Percentiles rank a stretch among this genome's conserved stretches.
Conservation (phyloP, 2,888 invertebrate species). For the Gibbula magus region DNA sequence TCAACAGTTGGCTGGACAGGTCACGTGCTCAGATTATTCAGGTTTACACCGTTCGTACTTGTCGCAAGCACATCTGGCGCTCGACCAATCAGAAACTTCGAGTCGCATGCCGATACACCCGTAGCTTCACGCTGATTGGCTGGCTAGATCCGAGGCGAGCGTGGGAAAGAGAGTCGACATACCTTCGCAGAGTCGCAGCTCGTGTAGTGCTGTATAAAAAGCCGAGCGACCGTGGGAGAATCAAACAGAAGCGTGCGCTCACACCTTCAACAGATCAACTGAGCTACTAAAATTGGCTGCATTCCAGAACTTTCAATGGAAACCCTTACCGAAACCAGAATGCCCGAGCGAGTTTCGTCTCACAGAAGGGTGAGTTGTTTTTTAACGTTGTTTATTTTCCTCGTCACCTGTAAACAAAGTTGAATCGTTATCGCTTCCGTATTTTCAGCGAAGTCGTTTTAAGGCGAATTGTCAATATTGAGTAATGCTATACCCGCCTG, state of each 20-base stretch:
- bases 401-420: not conserved
- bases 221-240: slow-evolving; percentile 21
- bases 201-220: slow-evolving; percentile 23
- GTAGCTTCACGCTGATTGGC: slow-evolving; percentile 14
- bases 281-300: slow-evolving; percentile 17
- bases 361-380: slow-evolving; percentile 17
- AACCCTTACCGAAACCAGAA: slow-evolving; percentile 2
- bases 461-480: not conserved
- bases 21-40: slow-evolving; percentile 10
- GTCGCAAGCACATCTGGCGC: slow-evolving; percentile 28
- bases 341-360: slow-evolving; percentile 6
- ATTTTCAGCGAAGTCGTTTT: not conserved
- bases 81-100: slow-evolving; percentile 22
- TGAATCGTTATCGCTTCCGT: not conserved
- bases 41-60: slow-evolving; percentile 9
- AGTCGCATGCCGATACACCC: slow-evolving; percentile 33
- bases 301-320: slow-evolving; percentile 4
- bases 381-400: not conserved
- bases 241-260: slow-evolving; percentile 6
- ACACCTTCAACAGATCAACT: not conserved
- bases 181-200: slow-evolving; percentile 5
- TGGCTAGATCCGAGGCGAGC: not conserved
- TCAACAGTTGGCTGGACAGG: slow-evolving; percentile 16
- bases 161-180: slow-evolving; percentile 20
- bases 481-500: no score